Evolutionary conservation across 2,888 invertebrate genomes (phyloP).

Genomic region (Ochropleura leucogaster): DNA sequence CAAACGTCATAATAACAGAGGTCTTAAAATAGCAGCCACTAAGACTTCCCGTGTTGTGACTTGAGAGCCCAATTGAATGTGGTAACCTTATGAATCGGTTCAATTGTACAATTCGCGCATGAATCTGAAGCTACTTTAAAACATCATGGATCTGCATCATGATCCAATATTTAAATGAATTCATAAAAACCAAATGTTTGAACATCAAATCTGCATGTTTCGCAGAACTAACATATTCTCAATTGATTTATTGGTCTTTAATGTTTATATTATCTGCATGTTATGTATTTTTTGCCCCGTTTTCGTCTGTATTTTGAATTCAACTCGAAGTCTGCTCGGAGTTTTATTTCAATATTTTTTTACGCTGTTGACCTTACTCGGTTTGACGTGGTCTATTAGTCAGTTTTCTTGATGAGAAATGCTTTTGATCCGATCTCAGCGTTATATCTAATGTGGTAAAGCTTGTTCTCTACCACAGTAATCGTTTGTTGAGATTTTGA

Average conservation of each 20-base stretch:
- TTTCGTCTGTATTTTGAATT: slow-evolving; percentile 39
- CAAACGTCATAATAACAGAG: slow-evolving; percentile 39
- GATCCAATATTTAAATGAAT: slow-evolving; percentile 40
- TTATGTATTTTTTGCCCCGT: slow-evolving; percentile 48
- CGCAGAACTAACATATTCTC: slow-evolving; percentile 49
- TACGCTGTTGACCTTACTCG: slow-evolving; percentile 36
- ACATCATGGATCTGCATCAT: neutral
- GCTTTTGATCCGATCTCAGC: slow-evolving; percentile 35
- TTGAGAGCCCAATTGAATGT: slow-evolving; percentile 19
- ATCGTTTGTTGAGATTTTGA: slow-evolving; percentile 59
- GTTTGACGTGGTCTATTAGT: slow-evolving; percentile 46
- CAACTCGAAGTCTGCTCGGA: slow-evolving; percentile 8
- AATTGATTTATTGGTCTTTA: slow-evolving; percentile 52
- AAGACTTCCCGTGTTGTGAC: slow-evolving; percentile 18
- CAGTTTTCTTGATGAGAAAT: slow-evolving; percentile 53
- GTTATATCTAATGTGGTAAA: slow-evolving; percentile 52
- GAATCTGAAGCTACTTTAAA: neutral
- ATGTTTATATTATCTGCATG: slow-evolving; percentile 41
- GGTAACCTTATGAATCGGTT: slow-evolving; percentile 6
- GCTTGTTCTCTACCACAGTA: slow-evolving; percentile 38
- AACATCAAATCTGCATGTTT: slow-evolving; percentile 44
- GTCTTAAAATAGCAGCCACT: slow-evolving; percentile 30
- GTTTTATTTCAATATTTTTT: slow-evolving; percentile 41
- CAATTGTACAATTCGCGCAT: slow-evolving; percentile 1
- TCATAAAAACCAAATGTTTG: slow-evolving; percentile 28